These are phyloP conservation scores for Pseudomyrmex cubaensis DNA, from an alignment of 1,140 invertebrate genomes.

Conservation along the genomic window DNA sequence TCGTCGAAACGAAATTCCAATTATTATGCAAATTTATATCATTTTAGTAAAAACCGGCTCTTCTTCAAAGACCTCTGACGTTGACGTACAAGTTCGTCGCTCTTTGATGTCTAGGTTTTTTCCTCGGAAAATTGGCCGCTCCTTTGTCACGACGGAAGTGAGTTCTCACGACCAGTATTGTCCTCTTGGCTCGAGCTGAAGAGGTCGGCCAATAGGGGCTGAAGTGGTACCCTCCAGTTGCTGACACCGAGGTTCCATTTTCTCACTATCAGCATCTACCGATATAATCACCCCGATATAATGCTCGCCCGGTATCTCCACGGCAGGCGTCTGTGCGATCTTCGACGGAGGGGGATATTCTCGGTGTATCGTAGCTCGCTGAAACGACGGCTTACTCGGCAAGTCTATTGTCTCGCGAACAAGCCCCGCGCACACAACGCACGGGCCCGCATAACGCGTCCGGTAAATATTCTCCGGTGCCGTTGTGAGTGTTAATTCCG, in stretches of 20 bases:
- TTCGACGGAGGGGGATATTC: slow-evolving; percentile 55
- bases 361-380: slow-evolving; percentile 61
- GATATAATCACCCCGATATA: slow-evolving; percentile 80
- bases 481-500: slow-evolving; percentile 47
- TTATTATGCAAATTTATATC: slow-evolving; percentile 23
- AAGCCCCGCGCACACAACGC: slow-evolving; percentile 36
- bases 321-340: slow-evolving; percentile 56
- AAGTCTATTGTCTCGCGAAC: slow-evolving; percentile 76
- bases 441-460: slow-evolving; percentile 14
- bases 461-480: slow-evolving; percentile 61
- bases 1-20: background rate
- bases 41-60: background rate
- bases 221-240: slow-evolving; percentile 63
- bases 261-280: slow-evolving; percentile 79
- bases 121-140: slow-evolving; percentile 56
- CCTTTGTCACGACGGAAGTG: slow-evolving; percentile 20
- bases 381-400: slow-evolving; percentile 73
- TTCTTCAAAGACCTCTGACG: background rate
- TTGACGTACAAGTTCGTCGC: slow-evolving; percentile 2
- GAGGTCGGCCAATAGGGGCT: slow-evolving; percentile 58
- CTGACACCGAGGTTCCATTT: slow-evolving; percentile 79
- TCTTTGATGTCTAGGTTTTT: background rate
- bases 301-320: slow-evolving; percentile 52
- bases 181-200: slow-evolving; percentile 65
- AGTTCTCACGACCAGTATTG: slow-evolving; percentile 58